Evolutionary conservation across 2,113 vertebrate species (phyloP).

Genomic region (Heterochromis multidens): DNA sequence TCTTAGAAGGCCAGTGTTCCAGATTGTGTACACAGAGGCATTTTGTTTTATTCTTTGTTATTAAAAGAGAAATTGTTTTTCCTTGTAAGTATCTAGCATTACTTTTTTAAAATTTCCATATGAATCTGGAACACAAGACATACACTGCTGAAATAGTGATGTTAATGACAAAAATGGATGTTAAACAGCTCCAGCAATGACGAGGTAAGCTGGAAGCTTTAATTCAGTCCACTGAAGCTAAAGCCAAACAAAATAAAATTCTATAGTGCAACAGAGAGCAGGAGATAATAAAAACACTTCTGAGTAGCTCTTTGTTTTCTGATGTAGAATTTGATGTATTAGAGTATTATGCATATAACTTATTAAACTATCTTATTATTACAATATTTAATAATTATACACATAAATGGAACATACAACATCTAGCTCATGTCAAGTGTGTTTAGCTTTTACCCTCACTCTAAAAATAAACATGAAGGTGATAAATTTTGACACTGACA

Average conservation of each 20-base stretch:
- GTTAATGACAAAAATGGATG: neutral
- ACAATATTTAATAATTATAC: neutral
- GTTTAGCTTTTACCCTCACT: neutral
- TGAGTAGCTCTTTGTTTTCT: neutral
- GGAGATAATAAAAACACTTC: neutral
- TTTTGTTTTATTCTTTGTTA: neutral
- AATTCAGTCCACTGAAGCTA: neutral
- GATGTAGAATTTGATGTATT: neutral
- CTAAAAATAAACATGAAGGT: neutral
- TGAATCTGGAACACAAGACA: neutral
- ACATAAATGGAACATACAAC: neutral
- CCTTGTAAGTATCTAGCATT: too few species aligned
- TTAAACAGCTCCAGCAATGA: neutral
- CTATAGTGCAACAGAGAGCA: neutral
- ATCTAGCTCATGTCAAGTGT: neutral
- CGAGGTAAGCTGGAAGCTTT: neutral
- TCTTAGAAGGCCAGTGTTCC: constrained; percentile 4
- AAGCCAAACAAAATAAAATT: neutral
- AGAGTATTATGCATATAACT: neutral
- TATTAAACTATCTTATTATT: neutral
- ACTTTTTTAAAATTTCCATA: accelerated
- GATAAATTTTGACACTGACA: neutral
- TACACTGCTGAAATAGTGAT: neutral
- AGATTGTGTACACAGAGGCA: neutral
- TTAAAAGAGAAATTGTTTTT: neutral